Evolutionary conservation across 2,797 vertebrate genomes (phyloP).

Genomic region (Carapus acus): DNA sequence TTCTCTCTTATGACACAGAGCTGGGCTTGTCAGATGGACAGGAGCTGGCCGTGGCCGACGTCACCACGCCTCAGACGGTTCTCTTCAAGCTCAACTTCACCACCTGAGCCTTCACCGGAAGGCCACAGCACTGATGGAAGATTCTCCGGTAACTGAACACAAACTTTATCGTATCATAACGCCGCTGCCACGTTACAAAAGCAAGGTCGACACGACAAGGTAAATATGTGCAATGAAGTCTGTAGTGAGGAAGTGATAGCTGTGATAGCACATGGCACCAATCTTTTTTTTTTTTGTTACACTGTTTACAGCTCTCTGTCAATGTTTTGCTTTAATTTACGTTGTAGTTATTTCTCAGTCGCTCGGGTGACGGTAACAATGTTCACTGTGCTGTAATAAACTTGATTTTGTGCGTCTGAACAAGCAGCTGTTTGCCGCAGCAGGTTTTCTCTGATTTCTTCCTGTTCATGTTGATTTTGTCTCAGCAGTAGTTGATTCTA

Average conservation of each 20-base stretch:
- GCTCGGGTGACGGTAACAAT: slow-evolving; percentile 33
- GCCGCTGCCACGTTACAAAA: slow-evolving; percentile 27
- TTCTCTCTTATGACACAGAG: slow-evolving; percentile 66
- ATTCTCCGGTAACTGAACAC: slow-evolving; percentile 6
- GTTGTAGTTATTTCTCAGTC: slow-evolving; percentile 35
- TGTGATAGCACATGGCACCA: slow-evolving; percentile 23
- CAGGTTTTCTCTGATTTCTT: neutral
- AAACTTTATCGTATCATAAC: slow-evolving; percentile 12
- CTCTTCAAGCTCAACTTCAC: slow-evolving; percentile 96
- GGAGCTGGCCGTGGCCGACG: slow-evolving; percentile 91
- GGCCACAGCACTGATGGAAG: slow-evolving; percentile 26
- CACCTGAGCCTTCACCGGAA: slow-evolving; percentile 60
- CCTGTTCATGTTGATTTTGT: neutral
- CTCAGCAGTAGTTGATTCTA: too few species aligned
- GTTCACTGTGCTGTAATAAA: slow-evolving; percentile 57
- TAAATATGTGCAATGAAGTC: slow-evolving; percentile 41
- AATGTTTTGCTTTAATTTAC: slow-evolving; percentile 39
- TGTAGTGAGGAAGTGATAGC: slow-evolving; percentile 13
- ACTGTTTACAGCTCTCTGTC: slow-evolving; percentile 47
- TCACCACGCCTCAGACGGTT: slow-evolving; percentile 94
- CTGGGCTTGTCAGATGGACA: slow-evolving; percentile 93
- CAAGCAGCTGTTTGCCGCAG: neutral
- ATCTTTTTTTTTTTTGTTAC: slow-evolving; percentile 44
- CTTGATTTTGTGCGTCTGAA: slow-evolving; percentile 48
- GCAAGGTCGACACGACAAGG: slow-evolving; percentile 39